phyloP scores from a whole-genome alignment of 2,113 vertebrate genomes.

The Odontesthes bonariensis region DNA sequence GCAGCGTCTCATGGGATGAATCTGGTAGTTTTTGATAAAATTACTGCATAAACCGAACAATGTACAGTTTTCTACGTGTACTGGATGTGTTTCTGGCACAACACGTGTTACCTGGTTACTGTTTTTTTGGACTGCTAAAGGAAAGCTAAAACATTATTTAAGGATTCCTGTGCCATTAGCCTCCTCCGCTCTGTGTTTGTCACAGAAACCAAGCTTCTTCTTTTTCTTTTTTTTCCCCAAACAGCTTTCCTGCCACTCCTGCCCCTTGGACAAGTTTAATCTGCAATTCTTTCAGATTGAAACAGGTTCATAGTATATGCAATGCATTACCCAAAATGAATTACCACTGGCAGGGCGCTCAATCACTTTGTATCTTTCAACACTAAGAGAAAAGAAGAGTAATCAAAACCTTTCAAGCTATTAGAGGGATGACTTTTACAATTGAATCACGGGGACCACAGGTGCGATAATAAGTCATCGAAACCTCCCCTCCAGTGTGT shows the following conservation, averaged over 20 bases:
- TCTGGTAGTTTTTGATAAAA: constrained; percentile 49
- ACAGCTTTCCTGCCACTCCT: constrained; percentile 78
- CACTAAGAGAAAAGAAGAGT: constrained; percentile 98
- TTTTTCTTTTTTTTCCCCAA: constrained; percentile 22
- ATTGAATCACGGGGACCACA: constrained; percentile 99
- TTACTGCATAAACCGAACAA: neutral
- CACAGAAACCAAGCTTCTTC: constrained; percentile 60
- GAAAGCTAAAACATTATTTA: constrained; percentile 2
- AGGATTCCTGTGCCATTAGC: neutral
- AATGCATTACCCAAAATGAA: constrained; percentile 99
- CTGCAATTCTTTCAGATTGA: constrained; percentile 93
- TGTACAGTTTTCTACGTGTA: neutral
- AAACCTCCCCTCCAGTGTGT: constrained; percentile 94
- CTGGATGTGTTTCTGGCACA: neutral
- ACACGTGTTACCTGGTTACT: neutral
- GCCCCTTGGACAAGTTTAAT: constrained; percentile 91
- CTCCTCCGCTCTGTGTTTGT: constrained; percentile 53
- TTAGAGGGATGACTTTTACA: constrained; percentile 99
- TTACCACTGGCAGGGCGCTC: constrained; percentile 96
- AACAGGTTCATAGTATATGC: constrained; percentile 96
- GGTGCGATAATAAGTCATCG: constrained; percentile 99
- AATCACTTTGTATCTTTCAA: constrained; percentile 98
- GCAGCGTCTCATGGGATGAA: constrained; percentile 31
- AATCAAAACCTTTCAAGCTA: constrained; percentile 99
- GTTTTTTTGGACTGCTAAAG: neutral